Percentiles rank a stretch among this genome's conserved stretches.
These are phyloP conservation scores for Erannis defoliaria DNA, from an alignment of 2,888 invertebrate species.

Conservation along the genomic window DNA sequence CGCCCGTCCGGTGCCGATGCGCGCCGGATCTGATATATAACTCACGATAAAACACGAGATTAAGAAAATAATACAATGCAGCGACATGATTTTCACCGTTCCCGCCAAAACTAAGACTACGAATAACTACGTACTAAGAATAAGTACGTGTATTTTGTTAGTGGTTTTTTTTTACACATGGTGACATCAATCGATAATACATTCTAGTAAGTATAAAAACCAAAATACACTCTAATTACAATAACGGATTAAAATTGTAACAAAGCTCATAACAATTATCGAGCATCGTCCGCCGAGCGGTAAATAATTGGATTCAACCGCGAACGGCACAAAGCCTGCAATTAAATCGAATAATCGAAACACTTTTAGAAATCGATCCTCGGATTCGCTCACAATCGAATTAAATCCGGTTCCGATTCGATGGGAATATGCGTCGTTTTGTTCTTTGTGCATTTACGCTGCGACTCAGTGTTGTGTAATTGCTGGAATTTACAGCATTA, in stretches of 20 bases:
- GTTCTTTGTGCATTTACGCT: slow-evolving; percentile 21
- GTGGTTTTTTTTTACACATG: too few relatives aligned
- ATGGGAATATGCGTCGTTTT: slow-evolving; percentile 22
- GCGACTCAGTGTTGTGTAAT: slow-evolving; percentile 11
- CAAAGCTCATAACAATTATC: slow-evolving; percentile 49
- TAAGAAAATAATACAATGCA: too few relatives aligned
- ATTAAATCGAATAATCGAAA: slow-evolving; percentile 67
- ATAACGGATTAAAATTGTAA: background rate
- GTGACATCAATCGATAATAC: too few relatives aligned
- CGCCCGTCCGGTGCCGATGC: too few relatives aligned
- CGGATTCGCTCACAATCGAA: slow-evolving; percentile 61
- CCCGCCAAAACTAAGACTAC: too few relatives aligned
- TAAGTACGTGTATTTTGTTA: too few relatives aligned
- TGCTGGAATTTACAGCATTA: background rate
- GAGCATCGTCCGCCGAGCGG: slow-evolving; percentile 58
- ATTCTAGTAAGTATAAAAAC: too few relatives aligned
- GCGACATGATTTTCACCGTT: too few relatives aligned
- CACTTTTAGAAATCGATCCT: slow-evolving; percentile 65
- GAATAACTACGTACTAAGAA: too few relatives aligned
- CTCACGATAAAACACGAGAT: too few relatives aligned
- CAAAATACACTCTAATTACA: background rate
- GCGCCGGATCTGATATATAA: too few relatives aligned
- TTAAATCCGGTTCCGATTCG: slow-evolving; percentile 55
- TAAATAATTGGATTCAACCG: slow-evolving; percentile 62
- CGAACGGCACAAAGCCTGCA: slow-evolving; percentile 45